phyloP scores from a whole-genome alignment of 2,113 vertebrate species.

The Oncorhynchus mykiss region DNA sequence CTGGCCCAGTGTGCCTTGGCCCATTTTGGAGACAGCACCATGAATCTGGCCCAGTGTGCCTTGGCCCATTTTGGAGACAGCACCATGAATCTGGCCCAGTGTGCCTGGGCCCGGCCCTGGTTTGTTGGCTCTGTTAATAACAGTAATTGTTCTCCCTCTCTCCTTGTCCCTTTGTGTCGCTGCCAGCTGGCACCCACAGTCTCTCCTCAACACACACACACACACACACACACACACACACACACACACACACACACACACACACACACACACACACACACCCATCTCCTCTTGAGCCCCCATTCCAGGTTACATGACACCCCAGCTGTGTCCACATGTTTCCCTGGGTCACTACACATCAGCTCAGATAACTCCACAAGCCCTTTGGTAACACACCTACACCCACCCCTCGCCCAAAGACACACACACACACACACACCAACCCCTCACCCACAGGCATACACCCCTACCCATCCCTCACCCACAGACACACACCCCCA shows the following conservation, averaged over 20 bases:
- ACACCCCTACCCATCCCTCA: not conserved
- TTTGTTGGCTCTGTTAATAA: slow-evolving; percentile 86
- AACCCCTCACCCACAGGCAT: not conserved
- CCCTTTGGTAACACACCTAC: slow-evolving; percentile 75
- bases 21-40: too few relatives aligned
- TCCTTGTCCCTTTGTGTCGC: slow-evolving; percentile 78
- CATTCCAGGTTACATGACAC: slow-evolving; percentile 85
- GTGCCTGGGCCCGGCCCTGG: slow-evolving; percentile 64
- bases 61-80: too few relatives aligned
- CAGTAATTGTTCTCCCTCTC: slow-evolving; percentile 90
- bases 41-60: too few relatives aligned
- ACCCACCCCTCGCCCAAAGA: not conserved
- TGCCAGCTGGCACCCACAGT: slow-evolving; percentile 13
- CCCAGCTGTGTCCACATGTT: slow-evolving; percentile 93
- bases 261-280: too few relatives aligned
- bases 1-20: too few relatives aligned
- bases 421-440: not conserved
- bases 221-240: slow-evolving; percentile 3
- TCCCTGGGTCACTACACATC: slow-evolving; percentile 76
- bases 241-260: not conserved
- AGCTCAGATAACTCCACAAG: slow-evolving; percentile 79
- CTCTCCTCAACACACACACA: slow-evolving; percentile 39
- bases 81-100: slow-evolving; percentile 19
- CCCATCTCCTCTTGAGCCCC: slow-evolving; percentile 58
- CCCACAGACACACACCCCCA: too few relatives aligned